Base-by-base conservation (phyloP, 2,888 invertebrate species). In the Eupithecia inturbata region DNA sequence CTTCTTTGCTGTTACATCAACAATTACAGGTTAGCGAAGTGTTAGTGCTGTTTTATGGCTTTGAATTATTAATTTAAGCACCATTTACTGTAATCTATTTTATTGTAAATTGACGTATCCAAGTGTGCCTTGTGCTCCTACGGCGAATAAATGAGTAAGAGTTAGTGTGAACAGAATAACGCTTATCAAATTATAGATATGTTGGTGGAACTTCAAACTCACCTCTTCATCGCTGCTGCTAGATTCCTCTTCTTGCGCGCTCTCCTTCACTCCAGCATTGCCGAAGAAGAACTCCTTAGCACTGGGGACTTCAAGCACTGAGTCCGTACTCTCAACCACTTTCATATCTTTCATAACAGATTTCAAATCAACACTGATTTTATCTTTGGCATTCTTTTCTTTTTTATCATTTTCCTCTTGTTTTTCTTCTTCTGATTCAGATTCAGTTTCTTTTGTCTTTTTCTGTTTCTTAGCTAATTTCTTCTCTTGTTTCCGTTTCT, bases 221-320 rank as follows among this genome's bases (percentile, higher is more conserved):
- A 94, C 94, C 89, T 94, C 94, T 63, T 94, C 94, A 26, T 92
- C 94, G 70, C 93, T 92, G 70, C 91, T 92, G 68, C 91, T 93
- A 0, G 88, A 88, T 0, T 87, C 87, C 1, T 89, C 88, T 19
- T 85, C 84, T 28, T 80, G 77, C 0, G 77, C 82, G 2, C 78
- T 16, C 14, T 78, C 71, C 14, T 67, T 85, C 6, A 78, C 77
- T 39, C 80, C 81, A 0, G 81, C 79, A 0, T 88, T 81, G 91
- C 94, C 72, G 26, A 72, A 70, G 75, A 76, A 94, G 78, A 94
- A 94, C 10, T 92, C 92, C 67, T 93, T 91, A 9, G 85, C 91
- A 80, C 93, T 93, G 0, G 94, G 92, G 62, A 88, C 85, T 19
- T 91, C 88, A 1, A 94, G 72, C 4, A 82, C 91, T 0, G 93